phyloP scores from a whole-genome alignment of 2,888 invertebrate species.

The Thumatha senex region DNA sequence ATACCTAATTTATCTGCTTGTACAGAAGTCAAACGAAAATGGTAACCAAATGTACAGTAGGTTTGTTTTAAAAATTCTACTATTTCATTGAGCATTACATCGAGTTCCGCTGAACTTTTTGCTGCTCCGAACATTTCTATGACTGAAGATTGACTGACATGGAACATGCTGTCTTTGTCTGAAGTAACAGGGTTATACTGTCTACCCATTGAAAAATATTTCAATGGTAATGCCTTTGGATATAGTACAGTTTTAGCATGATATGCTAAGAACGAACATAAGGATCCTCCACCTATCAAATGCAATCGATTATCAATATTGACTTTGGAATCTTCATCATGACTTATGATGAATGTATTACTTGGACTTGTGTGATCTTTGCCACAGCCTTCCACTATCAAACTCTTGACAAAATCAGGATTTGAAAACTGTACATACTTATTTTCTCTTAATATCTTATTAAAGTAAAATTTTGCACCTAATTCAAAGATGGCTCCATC shows the following conservation, averaged over 20 bases:
- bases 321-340: conserved; percentile 80
- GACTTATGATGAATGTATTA: conserved; percentile 84
- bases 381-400: conserved; percentile 90
- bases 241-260: conserved; percentile 87
- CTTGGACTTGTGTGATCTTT: conserved; percentile 80
- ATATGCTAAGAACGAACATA: conserved; percentile 89
- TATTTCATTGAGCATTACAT: conserved; percentile 82
- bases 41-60: conserved; percentile 86
- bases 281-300: conserved; percentile 89
- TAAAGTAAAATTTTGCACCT: conserved; percentile 81
- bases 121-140: conserved; percentile 86
- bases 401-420: conserved; percentile 90
- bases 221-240: conserved; percentile 85
- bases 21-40: conserved; percentile 85
- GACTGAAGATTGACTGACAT: conserved; percentile 87
- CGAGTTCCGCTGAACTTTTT: conserved; percentile 71
- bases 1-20: conserved; percentile 84
- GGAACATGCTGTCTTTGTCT: conserved; percentile 82
- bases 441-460: conserved; percentile 60
- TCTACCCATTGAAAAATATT: conserved; percentile 87
- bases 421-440: conserved; percentile 88
- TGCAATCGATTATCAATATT: conserved; percentile 85
- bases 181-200: conserved; percentile 83
- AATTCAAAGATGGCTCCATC: conserved; percentile 89
- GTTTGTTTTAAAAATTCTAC: conserved; percentile 76